These are phyloP conservation scores for Junonia oenone DNA, from an alignment of 2,888 invertebrate genomes.

Conservation along the genomic window DNA sequence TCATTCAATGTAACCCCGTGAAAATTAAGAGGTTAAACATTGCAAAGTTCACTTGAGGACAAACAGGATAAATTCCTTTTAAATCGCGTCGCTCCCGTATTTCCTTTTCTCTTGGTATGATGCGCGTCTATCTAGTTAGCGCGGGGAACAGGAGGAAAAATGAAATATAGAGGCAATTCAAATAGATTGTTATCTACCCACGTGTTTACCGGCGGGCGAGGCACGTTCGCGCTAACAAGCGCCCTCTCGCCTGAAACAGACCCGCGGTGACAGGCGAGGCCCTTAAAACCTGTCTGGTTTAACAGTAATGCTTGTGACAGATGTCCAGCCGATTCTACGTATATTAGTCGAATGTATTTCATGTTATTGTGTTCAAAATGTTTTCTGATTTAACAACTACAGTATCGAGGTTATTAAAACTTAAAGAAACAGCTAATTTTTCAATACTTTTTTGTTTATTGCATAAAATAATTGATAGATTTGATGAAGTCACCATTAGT, in stretches of 20 bases:
- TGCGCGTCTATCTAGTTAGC: conserved; percentile 74
- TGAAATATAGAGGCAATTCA: conserved; percentile 80
- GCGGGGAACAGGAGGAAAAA: conserved; percentile 69
- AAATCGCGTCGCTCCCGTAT: conserved; percentile 66
- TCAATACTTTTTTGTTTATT: no score
- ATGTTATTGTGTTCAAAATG: background rate
- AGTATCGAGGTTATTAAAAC: no score
- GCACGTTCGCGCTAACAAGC: conserved; percentile 77
- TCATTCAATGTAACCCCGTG: conserved; percentile 15
- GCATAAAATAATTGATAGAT: no score
- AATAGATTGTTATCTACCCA: conserved; percentile 80
- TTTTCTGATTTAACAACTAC: background rate
- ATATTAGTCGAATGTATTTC: conserved; percentile 11
- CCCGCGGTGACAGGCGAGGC: conserved; percentile 48
- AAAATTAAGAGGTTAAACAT: conserved; percentile 24
- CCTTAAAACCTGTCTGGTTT: conserved; percentile 56
- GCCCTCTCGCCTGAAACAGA: conserved; percentile 51
- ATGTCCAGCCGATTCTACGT: conserved; percentile 46
- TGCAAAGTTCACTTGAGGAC: conserved; percentile 14
- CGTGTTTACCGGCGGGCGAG: conserved; percentile 74
- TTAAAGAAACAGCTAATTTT: no score
- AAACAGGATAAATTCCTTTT: conserved; percentile 41
- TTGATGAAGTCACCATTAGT: no score
- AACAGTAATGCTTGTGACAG: conserved; percentile 66
- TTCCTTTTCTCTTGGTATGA: conserved; percentile 54